A percentile compares a stretch with the other conserved stretches of the same genome.
These are phyloP conservation scores for Microctonus aethiopoides DNA, from an alignment of 2,888 invertebrate species.

Conservation along the genomic window DNA sequence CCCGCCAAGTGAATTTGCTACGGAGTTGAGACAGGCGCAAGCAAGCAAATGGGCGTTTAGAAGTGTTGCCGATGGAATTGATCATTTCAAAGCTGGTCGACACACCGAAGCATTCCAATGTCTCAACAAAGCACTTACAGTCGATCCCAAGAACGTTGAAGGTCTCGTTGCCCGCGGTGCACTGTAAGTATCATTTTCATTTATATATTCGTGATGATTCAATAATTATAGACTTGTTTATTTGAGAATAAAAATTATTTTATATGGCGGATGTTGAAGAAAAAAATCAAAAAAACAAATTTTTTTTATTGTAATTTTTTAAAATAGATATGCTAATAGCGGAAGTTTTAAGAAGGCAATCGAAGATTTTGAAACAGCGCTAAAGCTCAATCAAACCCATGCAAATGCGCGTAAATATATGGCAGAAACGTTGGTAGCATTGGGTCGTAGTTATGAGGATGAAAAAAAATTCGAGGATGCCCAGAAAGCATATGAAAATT, in stretches of 20 bases:
- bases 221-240: background rate
- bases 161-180: conserved; percentile 92
- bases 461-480: conserved; percentile 88
- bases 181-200: conserved; percentile 69
- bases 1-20: conserved; percentile 83
- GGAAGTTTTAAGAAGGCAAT: conserved; percentile 94
- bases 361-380: conserved; percentile 92
- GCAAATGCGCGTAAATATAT: conserved; percentile 94
- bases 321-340: conserved; percentile 82
- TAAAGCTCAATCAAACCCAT: conserved; percentile 89
- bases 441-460: conserved; percentile 89
- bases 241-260: background rate
- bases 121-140: conserved; percentile 90
- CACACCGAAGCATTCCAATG: conserved; percentile 96
- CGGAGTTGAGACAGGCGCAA: conserved; percentile 87
- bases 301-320: no score
- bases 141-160: conserved; percentile 92
- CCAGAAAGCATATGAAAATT: conserved; percentile 85
- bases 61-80: conserved; percentile 93
- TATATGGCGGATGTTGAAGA: no score
- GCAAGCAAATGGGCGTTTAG: conserved; percentile 95
- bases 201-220: conserved; percentile 12
- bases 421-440: conserved; percentile 90
- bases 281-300: no score
- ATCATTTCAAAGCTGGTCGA: conserved; percentile 91